phyloP scores from a whole-genome alignment of 2,113 vertebrate genomes.

The Ceuthmochares aereus region DNA sequence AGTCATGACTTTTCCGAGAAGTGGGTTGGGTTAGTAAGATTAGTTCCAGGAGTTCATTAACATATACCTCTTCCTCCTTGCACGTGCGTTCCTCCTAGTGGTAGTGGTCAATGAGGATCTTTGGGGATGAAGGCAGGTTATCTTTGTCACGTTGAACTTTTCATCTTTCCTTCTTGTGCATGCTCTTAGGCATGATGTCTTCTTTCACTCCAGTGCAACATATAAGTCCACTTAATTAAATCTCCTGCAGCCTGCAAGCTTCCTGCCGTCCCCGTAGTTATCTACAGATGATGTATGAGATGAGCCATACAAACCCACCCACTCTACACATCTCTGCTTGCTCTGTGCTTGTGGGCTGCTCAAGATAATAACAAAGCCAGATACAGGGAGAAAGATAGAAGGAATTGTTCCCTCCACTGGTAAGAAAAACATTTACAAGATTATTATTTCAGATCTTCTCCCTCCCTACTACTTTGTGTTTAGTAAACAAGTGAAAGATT shows the following conservation, averaged over 20 bases:
- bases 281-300: neutral
- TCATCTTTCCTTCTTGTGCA: too few relatives aligned
- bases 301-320: neutral
- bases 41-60: too few relatives aligned
- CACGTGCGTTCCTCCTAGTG: too few relatives aligned
- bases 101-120: too few relatives aligned
- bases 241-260: conserved; percentile 34
- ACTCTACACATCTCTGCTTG: neutral
- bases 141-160: too few relatives aligned
- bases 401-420: neutral
- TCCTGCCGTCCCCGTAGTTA: neutral
- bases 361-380: conserved; percentile 10
- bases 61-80: too few relatives aligned
- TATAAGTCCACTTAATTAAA: conserved; percentile 42
- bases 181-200: too few relatives aligned
- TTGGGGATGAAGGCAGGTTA: too few relatives aligned
- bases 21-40: too few relatives aligned
- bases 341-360: neutral
- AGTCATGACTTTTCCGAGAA: too few relatives aligned
- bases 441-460: neutral
- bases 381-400: neutral
- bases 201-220: neutral
- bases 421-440: neutral
- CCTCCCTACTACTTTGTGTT: neutral
- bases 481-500: neutral